Evolutionary conservation across 2,113 vertebrate species (phyloP), one percentile per base, ranked within the genome.

Genomic region (Chlorocebus sabaeus): DNA sequence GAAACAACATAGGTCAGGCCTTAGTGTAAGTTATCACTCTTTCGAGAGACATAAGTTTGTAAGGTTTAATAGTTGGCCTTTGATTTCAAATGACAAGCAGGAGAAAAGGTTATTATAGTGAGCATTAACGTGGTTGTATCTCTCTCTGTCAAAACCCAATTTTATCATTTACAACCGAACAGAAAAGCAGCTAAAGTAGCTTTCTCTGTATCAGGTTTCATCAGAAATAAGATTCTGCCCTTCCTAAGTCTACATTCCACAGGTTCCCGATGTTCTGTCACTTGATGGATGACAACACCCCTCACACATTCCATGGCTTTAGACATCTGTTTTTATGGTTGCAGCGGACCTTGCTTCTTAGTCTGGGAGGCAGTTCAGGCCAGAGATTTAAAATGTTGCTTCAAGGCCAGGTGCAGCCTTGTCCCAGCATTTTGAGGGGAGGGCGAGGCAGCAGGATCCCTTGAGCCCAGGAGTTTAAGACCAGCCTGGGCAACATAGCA

Each of bases 1-100:
- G 40, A 50, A 40, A 57, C 59, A 78, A 61, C 48, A 50, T 72
- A 91, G 13, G 45, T 38, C 45, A 82, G 57, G 17, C 18, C 59
- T 91, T 25, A 3, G 5, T 30, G 13, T 25, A 83, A 86, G 59
- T 48, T 48, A 64, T 70, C 70, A 45, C 50, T 83, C 80, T 90
- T 83, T 27, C 0, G 27, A 48, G 80, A 96, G 73, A 38, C 5
- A 12, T 0, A 6, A 9, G 72, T 7, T 22, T 13, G 6, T 12
- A 22, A 23, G 8, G 52, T n/a, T 0, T 17, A 75, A 50, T 11
- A 32, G 48, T 16, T 68, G 50, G 40, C 55, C 61, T 94, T 83
- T 95, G 89, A 64, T 27, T 64, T 89, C 32, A 68, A 76, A 48
- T 73, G 75, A 67, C 75, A 57, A 78, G 48, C 79, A 80, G 18